These are phyloP conservation scores for Valencia hispanica DNA, from an alignment of 2,797 vertebrate species.

Conservation along the genomic window DNA sequence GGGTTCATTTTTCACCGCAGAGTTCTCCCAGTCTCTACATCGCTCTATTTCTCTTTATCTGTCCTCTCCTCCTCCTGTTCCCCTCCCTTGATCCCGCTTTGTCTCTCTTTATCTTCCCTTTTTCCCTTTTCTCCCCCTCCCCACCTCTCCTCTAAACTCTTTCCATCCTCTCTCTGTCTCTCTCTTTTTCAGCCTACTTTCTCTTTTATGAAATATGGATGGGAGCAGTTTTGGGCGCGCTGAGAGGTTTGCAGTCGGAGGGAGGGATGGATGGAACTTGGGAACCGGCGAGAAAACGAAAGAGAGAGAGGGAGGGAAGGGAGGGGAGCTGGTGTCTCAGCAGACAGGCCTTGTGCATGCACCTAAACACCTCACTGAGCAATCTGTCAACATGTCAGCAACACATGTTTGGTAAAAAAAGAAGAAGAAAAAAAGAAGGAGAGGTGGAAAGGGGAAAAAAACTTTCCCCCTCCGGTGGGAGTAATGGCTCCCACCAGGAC, in stretches of 20 bases:
- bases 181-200: conserved; percentile 85
- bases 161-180: conserved; percentile 66
- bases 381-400: conserved; percentile 99
- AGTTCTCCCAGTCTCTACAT: conserved; percentile 77
- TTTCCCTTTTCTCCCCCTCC: conserved; percentile 51
- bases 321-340: conserved; percentile 88
- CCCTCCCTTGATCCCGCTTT: conserved; percentile 77
- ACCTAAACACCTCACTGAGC: conserved; percentile 99
- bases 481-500: conserved; percentile 89
- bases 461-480: conserved; percentile 81
- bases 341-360: conserved; percentile 96
- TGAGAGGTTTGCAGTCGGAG: conserved; percentile 93
- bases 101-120: conserved; percentile 74
- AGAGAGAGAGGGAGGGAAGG: conserved; percentile 22
- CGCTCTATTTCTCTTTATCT: conserved; percentile 73
- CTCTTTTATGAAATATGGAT: conserved; percentile 99
- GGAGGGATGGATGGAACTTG: conserved; percentile 71
- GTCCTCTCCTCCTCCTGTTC: conserved; percentile 69
- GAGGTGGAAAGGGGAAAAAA: conserved; percentile 55
- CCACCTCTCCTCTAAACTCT: conserved; percentile 61
- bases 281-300: conserved; percentile 53
- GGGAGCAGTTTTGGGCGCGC: conserved; percentile 96
- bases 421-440: conserved; percentile 53
- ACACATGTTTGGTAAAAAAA: conserved; percentile 99
- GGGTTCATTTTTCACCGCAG: conserved; percentile 92